Percentiles rank a stretch among this genome's conserved stretches.
phyloP scores from a whole-genome alignment of 1,140 invertebrate species.

The Cyrtorhinus lividipennis region DNA sequence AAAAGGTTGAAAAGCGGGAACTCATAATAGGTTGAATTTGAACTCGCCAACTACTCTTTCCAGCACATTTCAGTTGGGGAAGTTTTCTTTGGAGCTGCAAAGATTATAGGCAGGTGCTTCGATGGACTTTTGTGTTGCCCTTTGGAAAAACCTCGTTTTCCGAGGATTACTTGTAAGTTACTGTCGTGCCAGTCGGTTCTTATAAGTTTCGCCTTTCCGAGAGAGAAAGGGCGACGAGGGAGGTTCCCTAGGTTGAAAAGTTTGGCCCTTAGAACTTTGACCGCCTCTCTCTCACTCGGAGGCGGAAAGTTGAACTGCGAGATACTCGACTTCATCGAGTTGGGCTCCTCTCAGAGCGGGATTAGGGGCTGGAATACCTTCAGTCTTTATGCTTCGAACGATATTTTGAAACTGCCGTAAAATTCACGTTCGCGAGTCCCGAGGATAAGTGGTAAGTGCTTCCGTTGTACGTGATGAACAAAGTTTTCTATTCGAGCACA shows the following conservation, averaged over 20 bases:
- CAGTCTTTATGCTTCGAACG: neutral
- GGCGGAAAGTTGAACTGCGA: neutral
- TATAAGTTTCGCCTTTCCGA: neutral
- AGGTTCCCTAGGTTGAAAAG: neutral
- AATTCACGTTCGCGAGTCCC: neutral
- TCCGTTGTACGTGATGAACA: neutral
- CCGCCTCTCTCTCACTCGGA: neutral
- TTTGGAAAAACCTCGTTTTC: neutral
- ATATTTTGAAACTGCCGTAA: neutral
- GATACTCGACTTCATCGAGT: neutral
- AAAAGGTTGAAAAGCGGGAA: neutral
- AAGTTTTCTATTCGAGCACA: too few species aligned
- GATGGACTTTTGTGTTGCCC: neutral
- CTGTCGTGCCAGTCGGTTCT: neutral
- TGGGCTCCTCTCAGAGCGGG: neutral
- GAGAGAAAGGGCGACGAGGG: neutral
- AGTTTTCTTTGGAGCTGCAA: neutral
- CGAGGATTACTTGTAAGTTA: neutral
- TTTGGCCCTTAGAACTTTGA: neutral
- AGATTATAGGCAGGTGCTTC: neutral
- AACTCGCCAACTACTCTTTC: neutral
- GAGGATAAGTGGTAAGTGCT: neutral
- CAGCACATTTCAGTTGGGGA: neutral
- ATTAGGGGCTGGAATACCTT: neutral
- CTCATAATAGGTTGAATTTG: neutral